phyloP scores from a whole-genome alignment of 2,888 invertebrate genomes.

The Xylota segnis region DNA sequence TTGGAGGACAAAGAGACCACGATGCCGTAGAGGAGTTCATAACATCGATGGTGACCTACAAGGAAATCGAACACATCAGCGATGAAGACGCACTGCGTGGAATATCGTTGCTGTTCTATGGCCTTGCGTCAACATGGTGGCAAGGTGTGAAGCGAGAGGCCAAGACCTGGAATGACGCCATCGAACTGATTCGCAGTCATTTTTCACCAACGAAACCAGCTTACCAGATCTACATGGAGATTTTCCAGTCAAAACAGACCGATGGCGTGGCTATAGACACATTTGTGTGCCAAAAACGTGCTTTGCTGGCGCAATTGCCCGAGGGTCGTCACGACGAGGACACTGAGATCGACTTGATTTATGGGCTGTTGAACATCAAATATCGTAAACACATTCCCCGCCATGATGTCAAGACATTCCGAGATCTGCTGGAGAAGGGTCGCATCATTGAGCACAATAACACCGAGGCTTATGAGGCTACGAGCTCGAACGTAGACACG shows the following conservation, averaged over 20 bases:
- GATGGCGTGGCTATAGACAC: conserved; percentile 35
- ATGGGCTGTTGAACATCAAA: conserved; percentile 56
- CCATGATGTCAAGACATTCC: conserved; percentile 80
- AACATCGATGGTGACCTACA: conserved; percentile 36
- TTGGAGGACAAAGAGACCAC: conserved; percentile 34
- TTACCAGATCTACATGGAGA: conserved; percentile 60
- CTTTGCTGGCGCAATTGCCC: conserved; percentile 61
- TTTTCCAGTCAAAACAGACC: conserved; percentile 43
- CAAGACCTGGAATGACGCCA: conserved; percentile 46
- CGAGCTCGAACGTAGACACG: neutral
- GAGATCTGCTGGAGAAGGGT: conserved; percentile 80
- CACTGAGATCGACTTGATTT: conserved; percentile 60
- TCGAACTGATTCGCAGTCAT: conserved; percentile 46
- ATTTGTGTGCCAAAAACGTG: conserved; percentile 59
- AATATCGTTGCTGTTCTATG: conserved; percentile 45
- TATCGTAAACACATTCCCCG: conserved; percentile 77
- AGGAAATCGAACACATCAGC: conserved; percentile 50
- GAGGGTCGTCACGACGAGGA: conserved; percentile 54
- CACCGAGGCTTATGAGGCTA: conserved; percentile 22
- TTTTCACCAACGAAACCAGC: conserved; percentile 51
- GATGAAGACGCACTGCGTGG: conserved; percentile 54
- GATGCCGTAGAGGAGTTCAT: conserved; percentile 46
- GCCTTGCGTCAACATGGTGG: conserved; percentile 63
- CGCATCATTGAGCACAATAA: conserved; percentile 64
- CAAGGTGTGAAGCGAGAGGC: conserved; percentile 56